Evolutionary conservation across 1,140 invertebrate genomes (phyloP).

Genomic region (Campodea augens): DNA sequence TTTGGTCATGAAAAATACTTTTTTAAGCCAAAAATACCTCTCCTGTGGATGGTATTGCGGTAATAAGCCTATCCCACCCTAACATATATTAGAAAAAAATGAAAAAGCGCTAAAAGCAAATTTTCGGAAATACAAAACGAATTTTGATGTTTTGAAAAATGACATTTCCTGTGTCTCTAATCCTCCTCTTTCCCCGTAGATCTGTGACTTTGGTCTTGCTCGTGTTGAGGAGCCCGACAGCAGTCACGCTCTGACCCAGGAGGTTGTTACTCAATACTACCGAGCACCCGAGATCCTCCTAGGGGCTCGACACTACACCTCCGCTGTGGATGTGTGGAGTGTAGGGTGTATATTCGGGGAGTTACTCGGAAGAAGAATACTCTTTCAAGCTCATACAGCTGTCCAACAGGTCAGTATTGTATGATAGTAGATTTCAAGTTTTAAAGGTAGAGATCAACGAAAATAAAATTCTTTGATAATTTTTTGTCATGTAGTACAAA

Average conservation of each 20-base stretch:
- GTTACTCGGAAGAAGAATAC: conserved; percentile 76
- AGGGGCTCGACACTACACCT: conserved; percentile 93
- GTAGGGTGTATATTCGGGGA: conserved; percentile 99
- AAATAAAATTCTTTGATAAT: no score
- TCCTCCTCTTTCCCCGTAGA: conserved; percentile 30
- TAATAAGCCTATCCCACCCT: no score
- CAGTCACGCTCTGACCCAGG: conserved; percentile 91
- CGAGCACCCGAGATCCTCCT: conserved; percentile 95
- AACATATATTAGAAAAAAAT: no score
- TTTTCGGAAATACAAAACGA: no score
- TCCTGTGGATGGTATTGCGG: no score
- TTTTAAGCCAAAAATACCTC: no score
- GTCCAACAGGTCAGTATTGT: conserved; percentile 74
- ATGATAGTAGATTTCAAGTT: no score
- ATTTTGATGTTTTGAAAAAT: no score
- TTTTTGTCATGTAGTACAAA: no score
- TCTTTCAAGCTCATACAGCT: conserved; percentile 91
- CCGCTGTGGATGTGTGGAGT: conserved; percentile 93
- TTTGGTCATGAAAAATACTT: no score
- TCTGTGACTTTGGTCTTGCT: conserved; percentile 94
- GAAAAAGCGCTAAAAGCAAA: no score
- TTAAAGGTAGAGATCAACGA: no score
- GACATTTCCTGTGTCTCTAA: conserved; percentile 5
- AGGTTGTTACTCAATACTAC: conserved; percentile 97
- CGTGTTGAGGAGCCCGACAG: conserved; percentile 84